Evolutionary conservation across 92 coral and sea anemone species (phyloP).

Genomic region (Hydrozoanthus gracilis): DNA sequence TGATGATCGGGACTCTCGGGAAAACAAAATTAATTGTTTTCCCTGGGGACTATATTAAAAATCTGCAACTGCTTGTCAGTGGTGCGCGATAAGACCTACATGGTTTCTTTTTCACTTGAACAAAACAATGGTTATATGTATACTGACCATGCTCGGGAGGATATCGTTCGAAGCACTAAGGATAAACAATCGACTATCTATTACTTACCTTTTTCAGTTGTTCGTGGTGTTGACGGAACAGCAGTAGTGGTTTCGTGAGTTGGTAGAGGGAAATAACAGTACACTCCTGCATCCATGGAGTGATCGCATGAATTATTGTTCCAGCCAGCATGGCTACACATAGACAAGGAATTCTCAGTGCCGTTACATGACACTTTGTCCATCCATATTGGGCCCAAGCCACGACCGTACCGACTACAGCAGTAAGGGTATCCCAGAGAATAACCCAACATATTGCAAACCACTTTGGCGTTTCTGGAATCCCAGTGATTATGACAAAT

Average conservation of each 20-base stretch:
- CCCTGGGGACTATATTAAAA: too few species aligned
- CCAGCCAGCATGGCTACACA: slow-evolving; percentile 37
- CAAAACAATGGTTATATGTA: too few species aligned
- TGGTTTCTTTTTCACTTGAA: too few species aligned
- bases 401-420: slow-evolving; percentile 27
- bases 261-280: slow-evolving; percentile 31
- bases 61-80: too few species aligned
- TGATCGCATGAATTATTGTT: slow-evolving; percentile 29
- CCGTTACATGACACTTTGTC: slow-evolving; percentile 36
- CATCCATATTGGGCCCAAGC: slow-evolving; percentile 40
- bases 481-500: slow-evolving; percentile 45
- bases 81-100: too few species aligned
- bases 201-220: slow-evolving; percentile 14
- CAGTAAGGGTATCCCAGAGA: slow-evolving; percentile 41
- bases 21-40: too few species aligned
- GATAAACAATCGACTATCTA: too few species aligned
- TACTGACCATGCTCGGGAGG: too few species aligned
- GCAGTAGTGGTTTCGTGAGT: not conserved
- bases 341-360: slow-evolving; percentile 18
- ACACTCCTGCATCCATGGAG: slow-evolving; percentile 34
- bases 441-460: slow-evolving; percentile 40
- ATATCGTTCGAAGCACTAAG: too few species aligned
- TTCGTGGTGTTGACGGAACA: not conserved
- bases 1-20: too few species aligned
- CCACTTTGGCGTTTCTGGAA: slow-evolving; percentile 29